A percentile compares a stretch with the other conserved stretches of the same genome.
phyloP scores from a whole-genome alignment of 2,888 invertebrate species.

The Neuroscelio doddi region DNA sequence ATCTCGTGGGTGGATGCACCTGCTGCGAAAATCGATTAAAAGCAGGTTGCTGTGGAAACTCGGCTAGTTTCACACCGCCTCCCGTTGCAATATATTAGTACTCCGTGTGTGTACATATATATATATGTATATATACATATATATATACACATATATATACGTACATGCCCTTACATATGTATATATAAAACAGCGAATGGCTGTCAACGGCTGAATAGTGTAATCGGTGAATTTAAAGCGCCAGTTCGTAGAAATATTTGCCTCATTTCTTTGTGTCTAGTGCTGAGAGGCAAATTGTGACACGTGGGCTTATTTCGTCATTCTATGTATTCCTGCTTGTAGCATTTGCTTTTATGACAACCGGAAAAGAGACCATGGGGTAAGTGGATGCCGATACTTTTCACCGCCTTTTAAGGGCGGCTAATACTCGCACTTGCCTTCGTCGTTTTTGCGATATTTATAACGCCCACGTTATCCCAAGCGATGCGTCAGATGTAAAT shows the following conservation, averaged over 20 bases:
- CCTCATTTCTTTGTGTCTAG: not conserved
- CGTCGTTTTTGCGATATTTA: slow-evolving; percentile 34
- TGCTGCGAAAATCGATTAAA: slow-evolving; percentile 40
- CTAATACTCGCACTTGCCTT: slow-evolving; percentile 38
- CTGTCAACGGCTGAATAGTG: slow-evolving; percentile 60
- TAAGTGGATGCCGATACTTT: slow-evolving; percentile 73
- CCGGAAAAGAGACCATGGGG: slow-evolving; percentile 88
- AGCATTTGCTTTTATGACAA: slow-evolving; percentile 77
- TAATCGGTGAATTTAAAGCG: slow-evolving; percentile 18
- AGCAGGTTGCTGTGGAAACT: slow-evolving; percentile 37
- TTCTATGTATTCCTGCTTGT: slow-evolving; percentile 60
- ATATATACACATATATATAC: slow-evolving; percentile 12
- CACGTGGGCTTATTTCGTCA: slow-evolving; percentile 42
- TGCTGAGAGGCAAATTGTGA: slow-evolving; percentile 2
- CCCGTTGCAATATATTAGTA: slow-evolving; percentile 14
- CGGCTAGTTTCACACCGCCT: slow-evolving; percentile 29
- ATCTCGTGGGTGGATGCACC: slow-evolving; percentile 13
- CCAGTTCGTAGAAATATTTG: slow-evolving; percentile 2
- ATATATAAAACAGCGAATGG: slow-evolving; percentile 31
- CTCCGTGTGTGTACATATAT: not conserved
- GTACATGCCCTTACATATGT: slow-evolving; percentile 5
- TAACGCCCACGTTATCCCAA: slow-evolving; percentile 13
- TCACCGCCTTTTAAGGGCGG: slow-evolving; percentile 67
- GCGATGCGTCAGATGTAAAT: not conserved
- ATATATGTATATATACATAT: slow-evolving; percentile 4